phyloP scores from a whole-genome alignment of 2,888 invertebrate genomes.

The Pediacus dermestoides region DNA sequence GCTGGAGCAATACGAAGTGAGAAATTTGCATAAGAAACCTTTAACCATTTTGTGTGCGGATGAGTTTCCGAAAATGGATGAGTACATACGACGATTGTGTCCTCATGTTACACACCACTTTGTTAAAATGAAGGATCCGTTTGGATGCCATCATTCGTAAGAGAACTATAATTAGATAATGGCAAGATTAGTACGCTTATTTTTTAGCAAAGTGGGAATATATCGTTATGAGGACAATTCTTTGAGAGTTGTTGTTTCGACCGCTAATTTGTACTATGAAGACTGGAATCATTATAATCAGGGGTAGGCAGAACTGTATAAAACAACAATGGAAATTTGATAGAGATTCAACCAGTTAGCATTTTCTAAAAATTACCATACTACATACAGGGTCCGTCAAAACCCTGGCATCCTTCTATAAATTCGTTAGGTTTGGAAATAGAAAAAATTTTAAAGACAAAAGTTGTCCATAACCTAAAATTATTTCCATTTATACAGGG shows the following conservation, averaged over 20 bases:
- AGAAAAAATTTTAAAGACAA: too few species aligned
- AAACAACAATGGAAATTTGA: neutral
- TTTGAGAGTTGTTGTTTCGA: constrained; percentile 81
- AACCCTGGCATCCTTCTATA: too few species aligned
- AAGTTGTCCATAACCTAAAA: too few species aligned
- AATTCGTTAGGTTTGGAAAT: too few species aligned
- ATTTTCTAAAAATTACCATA: too few species aligned
- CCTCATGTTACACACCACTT: constrained; percentile 65
- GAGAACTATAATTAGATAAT: constrained; percentile 34
- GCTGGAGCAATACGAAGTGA: constrained; percentile 77
- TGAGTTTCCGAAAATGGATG: constrained; percentile 51
- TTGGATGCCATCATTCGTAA: constrained; percentile 85
- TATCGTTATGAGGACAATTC: constrained; percentile 78
- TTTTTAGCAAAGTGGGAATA: constrained; percentile 78
- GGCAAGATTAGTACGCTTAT: neutral
- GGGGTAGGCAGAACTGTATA: constrained; percentile 61
- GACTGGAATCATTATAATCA: constrained; percentile 96
- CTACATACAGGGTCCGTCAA: too few species aligned
- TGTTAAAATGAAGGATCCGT: constrained; percentile 72
- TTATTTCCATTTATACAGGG: too few species aligned
- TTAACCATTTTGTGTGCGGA: constrained; percentile 77
- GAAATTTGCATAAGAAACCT: constrained; percentile 66
- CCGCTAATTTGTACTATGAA: constrained; percentile 84
- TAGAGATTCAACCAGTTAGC: too few species aligned
- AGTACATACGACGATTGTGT: constrained; percentile 53